Evolutionary conservation across 1,140 invertebrate genomes (phyloP).

Genomic region (Probaryconus sp.): DNA sequence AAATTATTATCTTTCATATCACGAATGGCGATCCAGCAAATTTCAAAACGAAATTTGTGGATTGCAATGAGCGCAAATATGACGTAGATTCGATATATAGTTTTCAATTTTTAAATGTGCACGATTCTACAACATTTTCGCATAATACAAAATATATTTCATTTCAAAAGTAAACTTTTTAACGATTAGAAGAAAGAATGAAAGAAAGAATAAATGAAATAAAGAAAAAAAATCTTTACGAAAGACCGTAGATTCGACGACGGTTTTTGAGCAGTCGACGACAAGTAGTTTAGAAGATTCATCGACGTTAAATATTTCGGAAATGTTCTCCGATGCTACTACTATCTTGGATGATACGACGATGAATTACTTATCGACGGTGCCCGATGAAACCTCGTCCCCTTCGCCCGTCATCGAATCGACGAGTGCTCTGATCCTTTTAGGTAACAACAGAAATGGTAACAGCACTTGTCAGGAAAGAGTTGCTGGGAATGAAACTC

Average conservation of each 20-base stretch:
- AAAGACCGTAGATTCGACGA: conserved; percentile 53
- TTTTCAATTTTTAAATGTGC: too few relatives aligned
- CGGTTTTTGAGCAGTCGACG: conserved; percentile 49
- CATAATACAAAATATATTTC: too few relatives aligned
- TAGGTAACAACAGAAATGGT: conserved; percentile 20
- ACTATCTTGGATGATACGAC: conserved; percentile 53
- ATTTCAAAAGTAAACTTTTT: too few relatives aligned
- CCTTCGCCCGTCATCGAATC: conserved; percentile 34
- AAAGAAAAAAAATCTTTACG: conserved; percentile 30
- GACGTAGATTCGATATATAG: too few relatives aligned
- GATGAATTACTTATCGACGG: conserved; percentile 54
- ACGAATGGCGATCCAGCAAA: too few relatives aligned
- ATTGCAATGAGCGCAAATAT: too few relatives aligned
- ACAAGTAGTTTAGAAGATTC: conserved; percentile 52
- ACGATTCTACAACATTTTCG: too few relatives aligned
- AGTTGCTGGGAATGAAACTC: conserved; percentile 32
- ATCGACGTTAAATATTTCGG: conserved; percentile 57
- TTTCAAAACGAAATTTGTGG: too few relatives aligned
- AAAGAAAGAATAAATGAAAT: conserved; percentile 25
- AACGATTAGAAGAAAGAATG: too few relatives aligned
- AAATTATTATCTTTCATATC: too few relatives aligned
- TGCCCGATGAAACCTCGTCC: conserved; percentile 51
- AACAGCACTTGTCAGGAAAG: conserved; percentile 44
- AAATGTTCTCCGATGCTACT: conserved; percentile 38
- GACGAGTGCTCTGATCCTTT: conserved; percentile 45